These are phyloP conservation scores for Perdita meconis DNA, from an alignment of 2,888 invertebrate species.

Conservation along the genomic window DNA sequence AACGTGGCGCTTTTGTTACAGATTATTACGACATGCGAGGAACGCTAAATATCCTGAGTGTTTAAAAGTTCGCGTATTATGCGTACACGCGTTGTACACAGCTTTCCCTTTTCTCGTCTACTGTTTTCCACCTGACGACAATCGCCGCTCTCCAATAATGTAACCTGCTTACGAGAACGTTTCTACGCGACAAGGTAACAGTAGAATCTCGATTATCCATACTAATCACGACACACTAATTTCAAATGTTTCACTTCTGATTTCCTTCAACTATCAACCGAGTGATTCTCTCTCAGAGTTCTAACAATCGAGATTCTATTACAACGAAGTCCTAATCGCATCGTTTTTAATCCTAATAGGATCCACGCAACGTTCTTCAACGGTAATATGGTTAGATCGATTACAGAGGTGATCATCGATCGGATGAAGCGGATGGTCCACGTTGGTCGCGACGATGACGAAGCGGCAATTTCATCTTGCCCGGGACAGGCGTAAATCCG, in stretches of 20 bases:
- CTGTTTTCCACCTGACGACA: not conserved
- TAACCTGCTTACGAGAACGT: not conserved
- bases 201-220: not conserved
- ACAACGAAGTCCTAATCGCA: not conserved
- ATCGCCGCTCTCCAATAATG: not conserved
- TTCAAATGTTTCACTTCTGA: no score
- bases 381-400: not conserved
- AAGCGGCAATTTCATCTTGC: slow-evolving; percentile 31
- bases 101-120: not conserved
- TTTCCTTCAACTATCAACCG: no score
- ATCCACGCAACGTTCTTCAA: slow-evolving; percentile 1
- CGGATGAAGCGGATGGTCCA: slow-evolving; percentile 37
- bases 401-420: slow-evolving; percentile 23
- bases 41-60: slow-evolving; percentile 70
- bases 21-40: slow-evolving; percentile 67
- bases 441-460: slow-evolving; percentile 27
- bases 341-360: slow-evolving; percentile 19
- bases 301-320: not conserved
- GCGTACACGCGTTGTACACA: slow-evolving; percentile 24
- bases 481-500: slow-evolving; percentile 1
- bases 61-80: slow-evolving; percentile 47
- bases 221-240: no score
- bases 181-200: slow-evolving; percentile 3
- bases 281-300: no score
- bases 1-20: slow-evolving; percentile 63